Percentiles rank a stretch among this genome's conserved stretches.
Evolutionary conservation across 1,140 invertebrate genomes (phyloP).

Genomic region (Hermetia illucens): DNA sequence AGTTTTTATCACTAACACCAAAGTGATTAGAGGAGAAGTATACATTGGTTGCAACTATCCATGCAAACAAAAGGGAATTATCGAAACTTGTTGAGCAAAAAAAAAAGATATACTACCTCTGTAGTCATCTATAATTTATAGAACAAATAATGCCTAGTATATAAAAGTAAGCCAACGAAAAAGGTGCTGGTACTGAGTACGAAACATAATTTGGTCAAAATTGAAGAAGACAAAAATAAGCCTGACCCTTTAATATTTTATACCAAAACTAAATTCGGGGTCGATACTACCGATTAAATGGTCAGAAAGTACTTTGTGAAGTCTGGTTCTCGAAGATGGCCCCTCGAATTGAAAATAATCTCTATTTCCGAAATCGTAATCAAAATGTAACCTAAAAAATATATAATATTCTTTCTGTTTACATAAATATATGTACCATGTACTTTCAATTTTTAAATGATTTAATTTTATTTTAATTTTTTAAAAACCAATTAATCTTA

Average conservation of each 20-base stretch:
- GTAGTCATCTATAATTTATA: slow-evolving; percentile 10
- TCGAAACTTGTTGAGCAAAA: slow-evolving; percentile 8
- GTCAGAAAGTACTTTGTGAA: slow-evolving; percentile 13
- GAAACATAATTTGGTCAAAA: slow-evolving; percentile 10
- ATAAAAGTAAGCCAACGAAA: slow-evolving; percentile 15
- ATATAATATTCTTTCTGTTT: no score
- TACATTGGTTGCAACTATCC: slow-evolving; percentile 13
- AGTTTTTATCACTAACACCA: slow-evolving; percentile 11
- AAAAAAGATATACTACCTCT: slow-evolving; percentile 10
- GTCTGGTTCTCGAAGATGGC: slow-evolving; percentile 16
- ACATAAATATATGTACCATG: background rate
- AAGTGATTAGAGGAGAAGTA: slow-evolving; percentile 10
- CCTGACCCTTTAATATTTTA: slow-evolving; percentile 14
- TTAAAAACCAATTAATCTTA: background rate
- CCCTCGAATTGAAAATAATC: slow-evolving; percentile 18
- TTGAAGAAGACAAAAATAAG: slow-evolving; percentile 7
- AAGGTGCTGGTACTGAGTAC: slow-evolving; percentile 13
- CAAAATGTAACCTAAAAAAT: no score
- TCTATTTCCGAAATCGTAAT: no score
- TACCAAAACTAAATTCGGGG: slow-evolving; percentile 15
- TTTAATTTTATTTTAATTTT: background rate
- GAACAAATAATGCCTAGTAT: slow-evolving; percentile 11
- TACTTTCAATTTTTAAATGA: slow-evolving; percentile 1
- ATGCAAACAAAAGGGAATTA: slow-evolving; percentile 8
- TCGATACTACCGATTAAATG: slow-evolving; percentile 12